A percentile compares a stretch with the other conserved stretches of the same genome.
Conservation (phyloP, 2,888 invertebrate species). For the Trachelus troglodyta region DNA sequence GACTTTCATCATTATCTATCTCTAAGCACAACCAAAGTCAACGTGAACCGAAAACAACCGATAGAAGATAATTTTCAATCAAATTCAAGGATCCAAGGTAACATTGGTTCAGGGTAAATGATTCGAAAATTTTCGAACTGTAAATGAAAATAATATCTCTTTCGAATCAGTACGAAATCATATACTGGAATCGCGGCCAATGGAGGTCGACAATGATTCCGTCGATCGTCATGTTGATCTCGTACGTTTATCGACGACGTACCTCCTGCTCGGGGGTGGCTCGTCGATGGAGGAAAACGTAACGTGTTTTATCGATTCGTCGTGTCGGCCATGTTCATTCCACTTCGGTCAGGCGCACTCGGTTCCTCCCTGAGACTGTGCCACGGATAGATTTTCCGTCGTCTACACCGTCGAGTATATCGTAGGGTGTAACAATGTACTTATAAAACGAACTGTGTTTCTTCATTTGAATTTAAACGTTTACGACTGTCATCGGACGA, state of each 20-base stretch:
- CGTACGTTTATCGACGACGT: slow-evolving; percentile 1
- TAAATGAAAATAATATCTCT: neutral
- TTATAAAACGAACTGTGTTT: slow-evolving; percentile 29
- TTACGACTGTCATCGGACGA: slow-evolving; percentile 18
- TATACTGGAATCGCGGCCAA: neutral
- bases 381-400: slow-evolving; percentile 54
- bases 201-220: neutral
- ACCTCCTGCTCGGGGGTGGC: slow-evolving; percentile 12
- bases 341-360: slow-evolving; percentile 52
- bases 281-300: slow-evolving; percentile 52
- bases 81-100: neutral
- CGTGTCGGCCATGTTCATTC: slow-evolving; percentile 49
- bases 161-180: neutral
- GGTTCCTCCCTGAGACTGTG: slow-evolving; percentile 44
- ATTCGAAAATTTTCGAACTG: neutral
- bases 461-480: slow-evolving; percentile 14
- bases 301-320: slow-evolving; percentile 41
- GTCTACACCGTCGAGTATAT: slow-evolving; percentile 42
- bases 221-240: slow-evolving; percentile 10
- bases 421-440: slow-evolving; percentile 35
- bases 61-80: neutral
- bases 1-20: neutral
- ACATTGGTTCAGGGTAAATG: neutral
- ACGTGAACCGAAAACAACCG: neutral
- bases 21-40: neutral